These are phyloP conservation scores for Mimachlamys varia DNA, from an alignment of 2,888 invertebrate species.

Conservation along the genomic window DNA sequence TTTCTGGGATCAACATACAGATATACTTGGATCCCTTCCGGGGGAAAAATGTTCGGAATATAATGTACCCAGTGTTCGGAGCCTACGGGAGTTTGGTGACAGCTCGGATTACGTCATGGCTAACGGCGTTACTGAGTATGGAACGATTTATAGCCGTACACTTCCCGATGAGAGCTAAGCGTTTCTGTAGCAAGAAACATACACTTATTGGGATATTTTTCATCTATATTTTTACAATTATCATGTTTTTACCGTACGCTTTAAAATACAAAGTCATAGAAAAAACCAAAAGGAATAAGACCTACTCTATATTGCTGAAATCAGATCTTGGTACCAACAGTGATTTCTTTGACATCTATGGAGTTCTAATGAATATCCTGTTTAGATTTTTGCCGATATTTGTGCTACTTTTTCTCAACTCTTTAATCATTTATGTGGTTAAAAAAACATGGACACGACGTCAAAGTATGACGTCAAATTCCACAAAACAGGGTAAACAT, in stretches of 20 bases:
- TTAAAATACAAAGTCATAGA: slow-evolving; percentile 66
- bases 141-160: slow-evolving; percentile 75
- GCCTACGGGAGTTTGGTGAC: slow-evolving; percentile 72
- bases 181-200: slow-evolving; percentile 65
- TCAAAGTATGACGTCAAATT: slow-evolving; percentile 52
- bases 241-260: slow-evolving; percentile 70
- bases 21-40: slow-evolving; percentile 57
- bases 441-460: slow-evolving; percentile 63
- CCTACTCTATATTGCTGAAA: slow-evolving; percentile 57
- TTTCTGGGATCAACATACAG: slow-evolving; percentile 65
- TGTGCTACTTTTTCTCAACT: slow-evolving; percentile 66
- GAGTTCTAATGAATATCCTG: slow-evolving; percentile 67
- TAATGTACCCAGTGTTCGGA: slow-evolving; percentile 69
- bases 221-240: slow-evolving; percentile 67
- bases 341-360: slow-evolving; percentile 67
- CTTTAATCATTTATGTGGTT: slow-evolving; percentile 65
- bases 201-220: slow-evolving; percentile 64
- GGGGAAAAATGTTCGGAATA: slow-evolving; percentile 59
- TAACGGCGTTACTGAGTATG: slow-evolving; percentile 69
- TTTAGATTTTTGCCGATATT: slow-evolving; percentile 71
- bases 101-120: slow-evolving; percentile 71
- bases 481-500: slow-evolving; percentile 43
- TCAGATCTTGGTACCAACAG: slow-evolving; percentile 67
- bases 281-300: slow-evolving; percentile 52
- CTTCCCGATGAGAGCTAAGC: slow-evolving; percentile 72